Conservation (phyloP, 2,113 vertebrate species). For the Spheniscus mendiculus region DNA sequence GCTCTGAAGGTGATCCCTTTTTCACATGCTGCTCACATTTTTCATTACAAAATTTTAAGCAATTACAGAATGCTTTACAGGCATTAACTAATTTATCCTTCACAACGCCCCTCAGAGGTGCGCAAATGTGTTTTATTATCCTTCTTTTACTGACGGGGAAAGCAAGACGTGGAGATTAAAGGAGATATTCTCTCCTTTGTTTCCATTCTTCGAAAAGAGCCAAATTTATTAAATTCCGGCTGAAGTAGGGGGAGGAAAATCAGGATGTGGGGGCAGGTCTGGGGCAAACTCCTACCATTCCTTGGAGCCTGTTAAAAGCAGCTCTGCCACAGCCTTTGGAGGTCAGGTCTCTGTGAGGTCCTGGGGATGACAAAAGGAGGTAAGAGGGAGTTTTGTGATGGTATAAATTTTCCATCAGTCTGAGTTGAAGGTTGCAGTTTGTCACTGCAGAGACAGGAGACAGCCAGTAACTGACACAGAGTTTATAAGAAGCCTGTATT, state of each 20-base stretch:
- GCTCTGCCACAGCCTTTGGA: not conserved
- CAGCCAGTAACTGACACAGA: not conserved
- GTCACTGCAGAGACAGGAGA: not conserved
- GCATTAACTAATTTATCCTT: not conserved
- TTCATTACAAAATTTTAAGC: not conserved
- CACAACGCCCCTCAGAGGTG: not conserved
- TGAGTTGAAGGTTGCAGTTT: not conserved
- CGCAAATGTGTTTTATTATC: not conserved
- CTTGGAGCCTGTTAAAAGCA: not conserved
- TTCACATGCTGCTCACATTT: not conserved
- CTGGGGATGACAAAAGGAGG: not conserved
- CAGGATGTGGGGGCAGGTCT: not conserved
- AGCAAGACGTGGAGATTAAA: not conserved
- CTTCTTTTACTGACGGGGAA: not conserved
- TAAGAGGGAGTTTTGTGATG: not conserved
- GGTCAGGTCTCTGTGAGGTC: not conserved
- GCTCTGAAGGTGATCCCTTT: not conserved
- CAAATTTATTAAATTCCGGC: not conserved
- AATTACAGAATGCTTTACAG: not conserved
- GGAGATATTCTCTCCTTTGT: not conserved
- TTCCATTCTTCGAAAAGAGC: not conserved
- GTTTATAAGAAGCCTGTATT: not conserved
- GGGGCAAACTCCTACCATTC: not conserved
- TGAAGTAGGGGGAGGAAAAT: not conserved
- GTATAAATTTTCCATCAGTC: not conserved